Evolutionary conservation across 2,888 invertebrate species (phyloP), one percentile per base, ranked within the genome.

Genomic region (Panopea generosa): DNA sequence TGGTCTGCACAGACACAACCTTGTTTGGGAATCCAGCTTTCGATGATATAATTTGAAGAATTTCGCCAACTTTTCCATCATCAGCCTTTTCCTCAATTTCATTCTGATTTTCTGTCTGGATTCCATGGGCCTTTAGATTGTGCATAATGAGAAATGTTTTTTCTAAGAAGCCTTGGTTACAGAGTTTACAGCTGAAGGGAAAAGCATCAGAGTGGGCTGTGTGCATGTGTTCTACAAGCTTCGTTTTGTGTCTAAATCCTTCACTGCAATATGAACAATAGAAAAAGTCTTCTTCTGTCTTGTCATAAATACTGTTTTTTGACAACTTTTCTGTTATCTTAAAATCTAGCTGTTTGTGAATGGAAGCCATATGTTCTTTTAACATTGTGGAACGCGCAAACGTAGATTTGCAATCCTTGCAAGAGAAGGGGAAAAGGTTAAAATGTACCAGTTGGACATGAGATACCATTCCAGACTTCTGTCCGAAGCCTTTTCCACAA

Each of bases 221-320:
- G 59, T 87, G 87, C 66, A 89, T 84, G 50, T 89, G 88, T 47
- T 85, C 85, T 16, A 89, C 83, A 14, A 89, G 77, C 67, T 85
- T 82, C 4, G 86, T 76, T 62, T 89, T 89, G 65, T 86, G 86
- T 57, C 69, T 78, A 53, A 89, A 89, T 18, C 83, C 77, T 0
- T 72, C 33, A 38, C 83, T 79, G 50, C 88, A 89, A 56, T 84
- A 83, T 2, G 85, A 81, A 49, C 88, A 89, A 49, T 77, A 84
- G 49, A 84, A 83, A 57, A 86, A 67, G 24, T 87, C 87, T 9
- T 82, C 84, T 2, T 76, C 74, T 6, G 79, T 69, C 26, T 78
- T 75, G 43, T 83, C 80, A 63, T 87, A 87, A 16, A 86, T 84
- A 61, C 77, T 83, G n/a, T 79, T 78, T 11, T 70, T 70, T 14